Evolutionary conservation across 2,797 vertebrate species (phyloP).

Genomic region (Macropodus opercularis): DNA sequence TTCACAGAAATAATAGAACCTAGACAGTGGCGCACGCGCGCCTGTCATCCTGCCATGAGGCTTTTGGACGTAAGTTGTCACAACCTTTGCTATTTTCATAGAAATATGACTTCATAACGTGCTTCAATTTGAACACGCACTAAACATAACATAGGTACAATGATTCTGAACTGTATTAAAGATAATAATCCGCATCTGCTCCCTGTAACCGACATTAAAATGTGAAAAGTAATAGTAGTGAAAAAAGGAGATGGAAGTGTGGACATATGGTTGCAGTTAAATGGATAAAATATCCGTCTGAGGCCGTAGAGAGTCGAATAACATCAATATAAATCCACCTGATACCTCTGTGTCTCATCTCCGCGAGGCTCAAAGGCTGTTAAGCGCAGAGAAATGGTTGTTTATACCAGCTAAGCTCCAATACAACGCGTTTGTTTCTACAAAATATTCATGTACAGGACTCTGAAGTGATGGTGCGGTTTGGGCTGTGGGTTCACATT

Average conservation of each 20-base stretch:
- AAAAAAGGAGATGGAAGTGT: constrained; percentile 3
- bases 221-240: constrained; percentile 7
- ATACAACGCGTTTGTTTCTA: constrained; percentile 15
- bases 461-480: constrained; percentile 15
- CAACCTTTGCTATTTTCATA: constrained; percentile 29
- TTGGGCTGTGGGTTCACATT: constrained; percentile 24
- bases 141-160: too few species aligned
- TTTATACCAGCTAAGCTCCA: constrained; percentile 8
- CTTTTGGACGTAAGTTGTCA: constrained; percentile 33
- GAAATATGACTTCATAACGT: too few species aligned
- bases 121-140: not conserved
- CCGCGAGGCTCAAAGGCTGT: not conserved
- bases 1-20: constrained; percentile 77
- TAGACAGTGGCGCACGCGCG: constrained; percentile 43
- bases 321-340: constrained; percentile 56
- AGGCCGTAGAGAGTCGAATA: constrained; percentile 29
- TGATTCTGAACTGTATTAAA: not conserved
- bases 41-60: constrained; percentile 45
- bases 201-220: too few species aligned
- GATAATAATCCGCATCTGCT: not conserved
- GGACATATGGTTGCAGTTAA: constrained; percentile 48
- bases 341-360: constrained; percentile 33
- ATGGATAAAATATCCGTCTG: constrained; percentile 23
- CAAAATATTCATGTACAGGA: not conserved
- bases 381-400: not conserved